Conservation (phyloP, 2,113 vertebrate genomes). For the Alethe diademata region DNA sequence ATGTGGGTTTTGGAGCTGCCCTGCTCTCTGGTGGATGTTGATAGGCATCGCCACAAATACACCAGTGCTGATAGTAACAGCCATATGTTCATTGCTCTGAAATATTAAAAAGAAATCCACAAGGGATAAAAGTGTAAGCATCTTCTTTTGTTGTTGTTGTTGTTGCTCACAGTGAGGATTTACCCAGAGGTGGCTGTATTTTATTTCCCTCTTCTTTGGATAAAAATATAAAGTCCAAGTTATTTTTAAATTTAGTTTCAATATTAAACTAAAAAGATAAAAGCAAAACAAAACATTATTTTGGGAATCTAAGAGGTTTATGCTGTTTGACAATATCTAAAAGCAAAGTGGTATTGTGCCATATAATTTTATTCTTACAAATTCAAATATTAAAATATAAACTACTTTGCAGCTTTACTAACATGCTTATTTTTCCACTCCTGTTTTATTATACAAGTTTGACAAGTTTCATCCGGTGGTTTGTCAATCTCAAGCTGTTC, state of each 20-base stretch:
- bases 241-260: not conserved
- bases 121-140: conserved; percentile 34
- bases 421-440: not conserved
- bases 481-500: not conserved
- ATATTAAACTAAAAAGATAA: not conserved
- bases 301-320: not conserved
- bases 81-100: conserved; percentile 40
- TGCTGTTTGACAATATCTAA: not conserved
- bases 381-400: not conserved
- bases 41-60: conserved; percentile 77
- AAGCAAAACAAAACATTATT: not conserved
- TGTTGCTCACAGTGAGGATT: not conserved
- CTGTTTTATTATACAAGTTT: not conserved
- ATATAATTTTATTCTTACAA: not conserved
- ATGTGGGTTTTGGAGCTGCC: conserved; percentile 82
- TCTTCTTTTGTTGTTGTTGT: not conserved
- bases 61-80: conserved; percentile 54
- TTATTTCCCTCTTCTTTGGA: not conserved
- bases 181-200: not conserved
- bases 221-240: not conserved
- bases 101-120: conserved; percentile 59
- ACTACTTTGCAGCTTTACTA: not conserved
- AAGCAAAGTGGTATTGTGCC: not conserved
- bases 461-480: not conserved
- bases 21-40: conserved; percentile 92